Evolutionary conservation across 2,113 vertebrate species (phyloP).

Genomic region (Pseudonaja textilis): DNA sequence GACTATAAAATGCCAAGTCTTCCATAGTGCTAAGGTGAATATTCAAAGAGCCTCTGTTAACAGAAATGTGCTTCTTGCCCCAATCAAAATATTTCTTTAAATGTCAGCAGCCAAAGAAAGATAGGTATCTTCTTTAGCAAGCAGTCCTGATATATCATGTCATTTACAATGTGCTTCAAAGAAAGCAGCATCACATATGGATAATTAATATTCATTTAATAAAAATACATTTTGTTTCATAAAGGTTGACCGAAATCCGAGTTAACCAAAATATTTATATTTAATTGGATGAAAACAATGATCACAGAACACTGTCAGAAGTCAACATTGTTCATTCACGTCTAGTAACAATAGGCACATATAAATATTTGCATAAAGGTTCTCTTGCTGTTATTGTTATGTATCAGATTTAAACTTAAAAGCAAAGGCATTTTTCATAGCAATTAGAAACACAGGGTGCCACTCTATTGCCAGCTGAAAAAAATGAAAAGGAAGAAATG

Average conservation of each 20-base stretch:
- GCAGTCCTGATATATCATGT: constrained; percentile 1
- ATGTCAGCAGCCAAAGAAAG: background rate
- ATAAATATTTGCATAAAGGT: constrained; percentile 15
- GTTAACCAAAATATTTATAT: constrained; percentile 54
- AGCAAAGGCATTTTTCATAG: constrained; percentile 4
- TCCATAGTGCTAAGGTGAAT: background rate
- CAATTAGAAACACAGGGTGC: background rate
- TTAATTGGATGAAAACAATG: constrained; percentile 45
- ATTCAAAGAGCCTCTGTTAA: background rate
- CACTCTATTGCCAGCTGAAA: constrained; percentile 2
- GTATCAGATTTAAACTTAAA: constrained; percentile 13
- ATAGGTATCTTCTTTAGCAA: constrained; percentile 9
- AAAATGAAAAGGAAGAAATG: constrained; percentile 17
- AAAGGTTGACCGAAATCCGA: constrained; percentile 47
- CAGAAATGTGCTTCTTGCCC: background rate
- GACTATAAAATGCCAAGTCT: background rate
- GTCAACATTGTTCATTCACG: constrained; percentile 35
- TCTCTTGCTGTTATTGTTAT: constrained; percentile 4
- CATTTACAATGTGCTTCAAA: constrained; percentile 1
- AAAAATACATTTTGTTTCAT: constrained; percentile 50
- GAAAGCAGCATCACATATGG: constrained; percentile 14
- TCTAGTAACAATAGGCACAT: constrained; percentile 19
- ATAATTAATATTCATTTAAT: constrained; percentile 31
- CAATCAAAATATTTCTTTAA: background rate
- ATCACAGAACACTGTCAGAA: constrained; percentile 49